Percentiles rank a stretch among this genome's conserved stretches.
These are phyloP conservation scores for Cranoglanis bouderius DNA, from an alignment of 2,113 vertebrate species.

Conservation along the genomic window DNA sequence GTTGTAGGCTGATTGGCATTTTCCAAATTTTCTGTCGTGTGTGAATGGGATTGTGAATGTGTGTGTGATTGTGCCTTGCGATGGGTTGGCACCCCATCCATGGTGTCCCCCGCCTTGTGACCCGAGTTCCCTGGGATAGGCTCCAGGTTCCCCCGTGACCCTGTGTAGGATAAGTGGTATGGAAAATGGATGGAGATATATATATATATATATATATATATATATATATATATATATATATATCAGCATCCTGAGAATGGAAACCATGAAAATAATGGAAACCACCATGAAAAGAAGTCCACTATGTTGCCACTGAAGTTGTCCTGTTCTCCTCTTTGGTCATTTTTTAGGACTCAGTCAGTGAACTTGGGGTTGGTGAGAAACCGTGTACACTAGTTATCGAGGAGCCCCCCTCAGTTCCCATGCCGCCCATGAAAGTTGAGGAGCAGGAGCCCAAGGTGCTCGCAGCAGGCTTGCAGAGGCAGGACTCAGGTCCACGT, in stretches of 20 bases:
- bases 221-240: no score
- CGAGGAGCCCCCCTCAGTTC: neutral
- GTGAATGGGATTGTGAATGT: no score
- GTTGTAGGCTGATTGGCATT: no score
- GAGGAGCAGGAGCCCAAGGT: slow-evolving; percentile 34
- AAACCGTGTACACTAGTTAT: neutral
- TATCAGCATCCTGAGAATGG: neutral
- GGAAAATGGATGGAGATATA: no score
- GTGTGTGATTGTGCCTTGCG: no score
- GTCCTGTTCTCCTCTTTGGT: neutral
- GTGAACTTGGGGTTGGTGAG: neutral
- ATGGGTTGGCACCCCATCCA: no score
- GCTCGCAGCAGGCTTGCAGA: slow-evolving; percentile 58
- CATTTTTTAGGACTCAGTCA: neutral
- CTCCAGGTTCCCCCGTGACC: no score
- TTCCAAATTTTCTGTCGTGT: no score
- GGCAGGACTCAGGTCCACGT: slow-evolving; percentile 66
- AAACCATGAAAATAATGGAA: neutral
- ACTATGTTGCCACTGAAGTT: neutral
- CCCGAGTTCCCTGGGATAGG: no score
- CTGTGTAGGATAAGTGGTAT: no score
- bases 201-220: no score
- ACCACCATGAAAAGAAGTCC: neutral
- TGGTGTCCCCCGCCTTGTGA: no score
- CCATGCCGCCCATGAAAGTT: neutral